These are phyloP conservation scores for Acridotheres tristis DNA, from an alignment of 2,797 vertebrate genomes.

Conservation along the genomic window DNA sequence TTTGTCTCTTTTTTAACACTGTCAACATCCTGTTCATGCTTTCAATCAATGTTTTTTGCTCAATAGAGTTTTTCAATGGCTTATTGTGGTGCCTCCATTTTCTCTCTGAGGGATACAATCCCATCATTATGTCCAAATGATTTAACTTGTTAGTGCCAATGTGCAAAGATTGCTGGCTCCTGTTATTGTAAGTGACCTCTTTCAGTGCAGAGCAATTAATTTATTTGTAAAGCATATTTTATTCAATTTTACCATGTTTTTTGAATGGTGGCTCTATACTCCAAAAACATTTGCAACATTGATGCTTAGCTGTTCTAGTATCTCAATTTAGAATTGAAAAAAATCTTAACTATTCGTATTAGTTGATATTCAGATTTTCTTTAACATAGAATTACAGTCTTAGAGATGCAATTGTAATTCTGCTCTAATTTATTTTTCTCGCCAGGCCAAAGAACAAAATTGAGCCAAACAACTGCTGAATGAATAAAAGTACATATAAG, in stretches of 20 bases:
- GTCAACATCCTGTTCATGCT: neutral
- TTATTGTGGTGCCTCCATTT: neutral
- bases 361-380: neutral
- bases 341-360: neutral
- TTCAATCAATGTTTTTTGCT: neutral
- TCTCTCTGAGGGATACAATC: neutral
- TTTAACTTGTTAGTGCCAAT: neutral
- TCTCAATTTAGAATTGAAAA: neutral
- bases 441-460: neutral
- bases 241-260: neutral
- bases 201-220: neutral
- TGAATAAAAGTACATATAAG: neutral
- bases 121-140: neutral
- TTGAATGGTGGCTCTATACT: neutral
- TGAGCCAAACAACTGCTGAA: neutral
- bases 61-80: neutral
- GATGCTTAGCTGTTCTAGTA: neutral
- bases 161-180: neutral
- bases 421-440: neutral
- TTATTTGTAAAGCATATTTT: neutral
- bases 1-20: neutral
- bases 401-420: neutral
- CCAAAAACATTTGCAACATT: neutral
- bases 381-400: neutral
- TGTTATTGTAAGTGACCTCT: neutral